These are phyloP conservation scores for Loxodonta africana DNA, from an alignment of 2,113 vertebrate species.

Conservation along the genomic window DNA sequence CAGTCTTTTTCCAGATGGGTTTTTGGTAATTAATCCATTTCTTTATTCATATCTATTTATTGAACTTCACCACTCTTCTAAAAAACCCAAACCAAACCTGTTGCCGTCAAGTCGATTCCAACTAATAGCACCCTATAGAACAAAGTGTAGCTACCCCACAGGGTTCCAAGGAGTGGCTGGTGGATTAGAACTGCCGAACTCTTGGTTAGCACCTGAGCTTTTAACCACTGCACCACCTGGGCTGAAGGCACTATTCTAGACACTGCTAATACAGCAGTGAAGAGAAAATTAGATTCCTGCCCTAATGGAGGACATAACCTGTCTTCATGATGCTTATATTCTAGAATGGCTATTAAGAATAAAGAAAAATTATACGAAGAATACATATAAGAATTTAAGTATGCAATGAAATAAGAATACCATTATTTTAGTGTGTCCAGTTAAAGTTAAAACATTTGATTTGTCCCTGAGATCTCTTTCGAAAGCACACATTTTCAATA, in stretches of 20 bases:
- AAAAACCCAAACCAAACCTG: too few species aligned
- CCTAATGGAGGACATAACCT: background rate
- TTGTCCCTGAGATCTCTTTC: background rate
- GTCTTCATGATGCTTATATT: background rate
- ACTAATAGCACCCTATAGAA: too few species aligned
- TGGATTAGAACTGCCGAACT: too few species aligned
- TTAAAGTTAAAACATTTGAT: background rate
- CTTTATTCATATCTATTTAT: background rate
- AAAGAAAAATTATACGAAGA: background rate
- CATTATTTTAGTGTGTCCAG: background rate
- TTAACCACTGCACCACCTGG: too few species aligned
- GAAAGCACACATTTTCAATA: background rate
- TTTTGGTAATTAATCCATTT: background rate
- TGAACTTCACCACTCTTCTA: background rate
- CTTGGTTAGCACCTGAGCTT: too few species aligned
- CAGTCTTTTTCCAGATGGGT: background rate
- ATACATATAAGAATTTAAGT: background rate
- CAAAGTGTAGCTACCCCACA: too few species aligned
- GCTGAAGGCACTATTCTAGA: background rate
- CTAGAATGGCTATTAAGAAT: background rate
- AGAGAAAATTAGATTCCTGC: background rate
- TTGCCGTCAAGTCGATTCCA: too few species aligned
- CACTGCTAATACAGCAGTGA: background rate
- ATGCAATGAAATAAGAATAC: background rate
- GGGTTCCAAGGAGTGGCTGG: too few species aligned